Evolutionary conservation across 1,140 invertebrate genomes (phyloP).

Genomic region (fruit fly (Drosophila melanogaster)): DNA sequence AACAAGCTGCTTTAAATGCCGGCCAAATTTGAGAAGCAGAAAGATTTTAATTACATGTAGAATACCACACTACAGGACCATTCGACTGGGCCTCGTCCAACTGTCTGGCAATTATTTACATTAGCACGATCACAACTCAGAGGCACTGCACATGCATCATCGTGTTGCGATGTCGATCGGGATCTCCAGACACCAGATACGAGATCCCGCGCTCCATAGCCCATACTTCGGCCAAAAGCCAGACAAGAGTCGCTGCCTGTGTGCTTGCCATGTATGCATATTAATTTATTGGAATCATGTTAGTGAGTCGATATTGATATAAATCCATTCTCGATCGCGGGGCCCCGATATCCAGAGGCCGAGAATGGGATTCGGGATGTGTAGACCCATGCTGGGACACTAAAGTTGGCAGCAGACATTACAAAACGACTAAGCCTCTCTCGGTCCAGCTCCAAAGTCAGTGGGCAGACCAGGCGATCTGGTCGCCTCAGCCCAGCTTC

Average conservation of each 20-base stretch:
- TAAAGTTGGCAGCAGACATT: constrained; percentile 45
- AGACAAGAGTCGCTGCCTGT: constrained; percentile 60
- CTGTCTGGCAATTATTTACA: constrained; percentile 83
- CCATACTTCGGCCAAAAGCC: constrained; percentile 8
- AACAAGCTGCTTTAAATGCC: constrained; percentile 56
- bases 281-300: constrained; percentile 84
- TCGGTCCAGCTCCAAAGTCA: constrained; percentile 37
- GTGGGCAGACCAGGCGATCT: constrained; percentile 42
- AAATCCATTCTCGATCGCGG: constrained; percentile 83
- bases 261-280: constrained; percentile 78
- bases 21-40: constrained; percentile 72
- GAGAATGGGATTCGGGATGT: not conserved
- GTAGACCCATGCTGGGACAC: constrained; percentile 44
- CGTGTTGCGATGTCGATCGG: constrained; percentile 77
- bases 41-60: constrained; percentile 80
- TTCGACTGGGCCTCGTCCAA: constrained; percentile 24
- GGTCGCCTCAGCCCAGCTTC: constrained; percentile 40
- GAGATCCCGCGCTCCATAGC: not conserved
- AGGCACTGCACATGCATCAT: constrained; percentile 84
- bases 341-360: constrained; percentile 49
- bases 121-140: constrained; percentile 84
- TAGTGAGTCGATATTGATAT: constrained; percentile 84
- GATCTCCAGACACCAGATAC: constrained; percentile 47
- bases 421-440: constrained; percentile 48
- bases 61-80: constrained; percentile 18